Conservation (phyloP, 2,888 invertebrate species). For the Diarsia rubi region DNA sequence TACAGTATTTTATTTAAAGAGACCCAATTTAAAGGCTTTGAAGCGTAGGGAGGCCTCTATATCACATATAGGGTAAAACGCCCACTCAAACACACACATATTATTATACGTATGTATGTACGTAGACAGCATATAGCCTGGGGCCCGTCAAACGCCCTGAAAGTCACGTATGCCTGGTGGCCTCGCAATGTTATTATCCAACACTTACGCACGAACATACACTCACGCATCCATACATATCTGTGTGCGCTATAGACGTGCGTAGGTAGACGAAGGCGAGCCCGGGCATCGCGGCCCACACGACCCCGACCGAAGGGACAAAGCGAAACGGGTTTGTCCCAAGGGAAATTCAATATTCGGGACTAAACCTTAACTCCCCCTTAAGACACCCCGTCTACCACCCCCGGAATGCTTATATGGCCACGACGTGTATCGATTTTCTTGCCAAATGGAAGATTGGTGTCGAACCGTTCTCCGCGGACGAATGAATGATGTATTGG, state of each 20-base stretch:
- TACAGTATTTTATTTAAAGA: constrained; percentile 83
- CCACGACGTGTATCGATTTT: constrained; percentile 91
- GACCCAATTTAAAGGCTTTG: constrained; percentile 89
- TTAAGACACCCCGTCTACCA: constrained; percentile 89
- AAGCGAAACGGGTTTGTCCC: constrained; percentile 91
- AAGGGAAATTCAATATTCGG: constrained; percentile 92
- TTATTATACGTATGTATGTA: constrained; percentile 71
- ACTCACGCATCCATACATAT: constrained; percentile 72
- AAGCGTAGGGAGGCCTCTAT: constrained; percentile 81
- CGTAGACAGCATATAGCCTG: constrained; percentile 80
- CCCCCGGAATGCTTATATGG: constrained; percentile 91
- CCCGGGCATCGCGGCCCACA: constrained; percentile 90
- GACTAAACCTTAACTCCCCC: constrained; percentile 91
- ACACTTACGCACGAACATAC: constrained; percentile 87
- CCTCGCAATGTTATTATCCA: constrained; percentile 89
- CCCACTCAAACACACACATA: constrained; percentile 79
- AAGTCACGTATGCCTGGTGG: constrained; percentile 89
- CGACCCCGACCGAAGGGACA: constrained; percentile 90
- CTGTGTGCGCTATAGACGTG: constrained; percentile 71
- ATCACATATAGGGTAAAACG: constrained; percentile 82
- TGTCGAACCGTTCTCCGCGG: constrained; percentile 89
- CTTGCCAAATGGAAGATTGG: constrained; percentile 91
- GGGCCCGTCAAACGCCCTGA: constrained; percentile 88
- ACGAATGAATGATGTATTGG: constrained; percentile 90
- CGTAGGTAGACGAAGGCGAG: constrained; percentile 77